Evolutionary conservation across 2,113 vertebrate species (phyloP).

Genomic region (Psephotus haematonotus): DNA sequence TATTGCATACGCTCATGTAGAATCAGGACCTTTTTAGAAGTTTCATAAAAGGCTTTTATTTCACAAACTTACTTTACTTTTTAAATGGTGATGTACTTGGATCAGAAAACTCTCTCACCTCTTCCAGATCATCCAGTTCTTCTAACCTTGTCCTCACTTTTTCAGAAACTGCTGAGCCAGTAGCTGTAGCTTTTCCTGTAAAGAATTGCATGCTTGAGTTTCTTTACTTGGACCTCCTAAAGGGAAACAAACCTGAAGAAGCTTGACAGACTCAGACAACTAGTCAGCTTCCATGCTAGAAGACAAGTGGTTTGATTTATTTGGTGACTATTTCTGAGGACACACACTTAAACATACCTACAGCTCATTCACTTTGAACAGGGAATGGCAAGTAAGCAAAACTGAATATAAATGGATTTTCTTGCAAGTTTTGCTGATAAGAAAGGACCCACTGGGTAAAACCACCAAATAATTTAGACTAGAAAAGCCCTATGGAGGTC

Average conservation of each 20-base stretch:
- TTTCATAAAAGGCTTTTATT: background rate
- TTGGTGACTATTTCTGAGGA: background rate
- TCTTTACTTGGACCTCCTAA: background rate
- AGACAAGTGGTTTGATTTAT: background rate
- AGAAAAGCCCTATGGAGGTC: background rate
- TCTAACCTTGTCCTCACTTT: slow-evolving; percentile 95
- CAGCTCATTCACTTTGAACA: background rate
- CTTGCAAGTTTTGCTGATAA: background rate
- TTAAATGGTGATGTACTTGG: background rate
- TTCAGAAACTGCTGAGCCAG: slow-evolving; percentile 90
- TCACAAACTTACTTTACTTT: background rate
- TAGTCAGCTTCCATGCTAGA: background rate
- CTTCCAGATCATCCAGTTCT: slow-evolving; percentile 95
- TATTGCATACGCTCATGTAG: background rate
- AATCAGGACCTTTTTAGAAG: background rate
- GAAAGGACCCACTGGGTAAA: background rate
- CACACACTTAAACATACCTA: background rate
- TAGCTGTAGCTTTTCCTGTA: slow-evolving; percentile 80
- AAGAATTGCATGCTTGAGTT: background rate
- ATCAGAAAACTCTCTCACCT: slow-evolving; percentile 74
- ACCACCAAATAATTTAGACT: background rate
- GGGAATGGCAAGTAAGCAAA: background rate
- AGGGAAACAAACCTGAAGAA: background rate
- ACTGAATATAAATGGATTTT: background rate
- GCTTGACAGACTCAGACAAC: background rate